Conservation (phyloP, 1,140 invertebrate species). For the Bombus waltoni region DNA sequence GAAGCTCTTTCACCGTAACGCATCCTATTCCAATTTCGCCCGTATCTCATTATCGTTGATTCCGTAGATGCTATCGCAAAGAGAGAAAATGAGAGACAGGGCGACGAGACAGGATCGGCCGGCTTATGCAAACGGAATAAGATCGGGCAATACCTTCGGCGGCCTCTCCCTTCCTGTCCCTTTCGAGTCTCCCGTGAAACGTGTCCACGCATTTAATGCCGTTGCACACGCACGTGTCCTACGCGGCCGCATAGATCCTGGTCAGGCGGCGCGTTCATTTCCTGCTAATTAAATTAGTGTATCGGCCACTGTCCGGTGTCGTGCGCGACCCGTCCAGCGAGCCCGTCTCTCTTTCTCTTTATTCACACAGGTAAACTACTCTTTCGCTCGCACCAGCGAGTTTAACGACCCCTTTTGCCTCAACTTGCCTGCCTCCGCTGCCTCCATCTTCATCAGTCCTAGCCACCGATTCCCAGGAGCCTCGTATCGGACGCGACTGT, state of each 20-base stretch:
- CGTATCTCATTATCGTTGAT: conserved; percentile 53
- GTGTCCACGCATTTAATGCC: conserved; percentile 64
- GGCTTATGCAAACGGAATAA: conserved; percentile 60
- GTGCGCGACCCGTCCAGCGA: conserved; percentile 58
- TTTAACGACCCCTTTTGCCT: conserved; percentile 63
- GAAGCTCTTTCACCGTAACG: conserved; percentile 32
- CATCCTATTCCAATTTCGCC: conserved; percentile 60
- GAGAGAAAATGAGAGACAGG: background rate
- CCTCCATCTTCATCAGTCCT: conserved; percentile 75
- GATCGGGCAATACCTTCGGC: conserved; percentile 32
- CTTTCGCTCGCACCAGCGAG: conserved; percentile 13
- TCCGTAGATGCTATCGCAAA: conserved; percentile 54
- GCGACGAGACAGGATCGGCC: conserved; percentile 22
- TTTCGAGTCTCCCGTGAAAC: conserved; percentile 23
- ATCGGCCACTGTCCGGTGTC: conserved; percentile 69
- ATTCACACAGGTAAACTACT: background rate
- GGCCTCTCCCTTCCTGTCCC: conserved; percentile 28
- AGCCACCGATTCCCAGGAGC: conserved; percentile 76
- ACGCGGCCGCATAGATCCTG: conserved; percentile 51
- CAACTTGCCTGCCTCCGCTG: conserved; percentile 19
- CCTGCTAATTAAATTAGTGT: conserved; percentile 80
- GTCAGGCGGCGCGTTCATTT: conserved; percentile 61
- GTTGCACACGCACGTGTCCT: conserved; percentile 61
- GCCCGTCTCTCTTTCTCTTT: background rate
- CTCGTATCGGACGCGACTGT: conserved; percentile 73